Base-by-base conservation (phyloP, 2,113 vertebrate genomes). In the Megaceryle maxima region DNA sequence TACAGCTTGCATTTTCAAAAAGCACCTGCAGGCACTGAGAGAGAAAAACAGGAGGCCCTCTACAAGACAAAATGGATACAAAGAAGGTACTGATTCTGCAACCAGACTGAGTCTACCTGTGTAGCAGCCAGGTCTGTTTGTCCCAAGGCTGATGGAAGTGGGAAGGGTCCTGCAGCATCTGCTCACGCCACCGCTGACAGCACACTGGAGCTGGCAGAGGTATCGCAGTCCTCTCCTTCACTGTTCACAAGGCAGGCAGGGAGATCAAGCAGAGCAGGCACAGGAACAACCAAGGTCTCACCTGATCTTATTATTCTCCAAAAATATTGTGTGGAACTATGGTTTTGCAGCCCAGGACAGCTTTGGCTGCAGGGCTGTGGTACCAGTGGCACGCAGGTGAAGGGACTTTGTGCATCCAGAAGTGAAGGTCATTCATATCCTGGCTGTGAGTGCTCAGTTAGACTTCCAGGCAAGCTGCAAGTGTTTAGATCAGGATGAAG, bases 301-400 rank as follows among this genome's bases (percentile, higher is more conserved):
- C 6, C n/a, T 39, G 51, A 35, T 68, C 16, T 59, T 35, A 22
- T 9, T 60, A 13, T 37, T 66, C 25, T 64, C 35, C 53, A 13
- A n/a, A 63, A 79, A 41, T 2, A 1, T 11, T 7, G 3, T 70
- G 37, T 9, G 4, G 73, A 51, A 9, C 16, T 22, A 14, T 1
- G 3, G 43, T 41, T 48, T 48, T 79, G 41, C 50, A 88, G 31
- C 62, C 22, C 13, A 35, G 24, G 31, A 55, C 60, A 69, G 53
- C 24, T 68, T 64, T 69, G 31, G 31, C 55, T 68, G 28, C 28
- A 53, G 44, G 60, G 25, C 21, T 5, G 0, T 18, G 37, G 29
- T 53, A 33, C 57, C 0, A 0, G 19, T 29, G n/a, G 56, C 60
- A 56, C 0, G 1, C 10, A 35, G 41, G 22, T 28, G 24, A 78